Evolutionary conservation across 1,140 invertebrate species (phyloP), one percentile per base, ranked within the genome.

Genomic region (Magallana ariakensis): DNA sequence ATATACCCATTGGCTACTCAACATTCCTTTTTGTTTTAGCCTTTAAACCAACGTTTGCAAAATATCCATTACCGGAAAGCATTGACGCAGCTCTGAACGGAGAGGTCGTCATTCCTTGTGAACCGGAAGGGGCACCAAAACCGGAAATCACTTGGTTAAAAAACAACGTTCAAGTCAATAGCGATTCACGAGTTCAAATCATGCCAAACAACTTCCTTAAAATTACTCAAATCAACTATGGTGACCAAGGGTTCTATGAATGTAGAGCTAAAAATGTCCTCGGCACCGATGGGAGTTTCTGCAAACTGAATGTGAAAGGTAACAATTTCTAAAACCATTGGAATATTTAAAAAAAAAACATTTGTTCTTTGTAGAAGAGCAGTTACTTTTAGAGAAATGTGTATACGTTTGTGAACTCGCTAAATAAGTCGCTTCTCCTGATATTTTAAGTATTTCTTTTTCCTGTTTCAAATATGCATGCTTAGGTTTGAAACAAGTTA

Each of bases 91-190:
- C 97, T 5, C 97, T 98, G 94, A 96, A 96, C 87, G 97, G 98
- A 60, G 99, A 99, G 94, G 97, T 98, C 0, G 99, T 98, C 0
- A 97, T 99, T 83, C 95, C 96, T 80, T 99, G 98, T 95, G 96
- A 97, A 91, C 98, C 98, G 0, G 98, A 99, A 95, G 98, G 98
- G 15, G 98, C 98, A 7, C 98, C 98, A 1, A 96, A 95, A 90
- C 97, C 98, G 0, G 80, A 33, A 16, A 90, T 93, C 58, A 96
- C 96, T 58, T 99, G 98, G 98, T 97, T 97, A 92, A 98, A 98
- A 94, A 97, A 99, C 95, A 97, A 97, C 19, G 96, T 97, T 92
- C 95, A 97, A 6, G 96, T 98, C 81, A 7, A 54, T 55, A 97
- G 94, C 84, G 93, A 90, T 10, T 33, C 85, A 10, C 97, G 97